phyloP scores from a whole-genome alignment of 2,797 vertebrate species.

The Pristis pectinata region DNA sequence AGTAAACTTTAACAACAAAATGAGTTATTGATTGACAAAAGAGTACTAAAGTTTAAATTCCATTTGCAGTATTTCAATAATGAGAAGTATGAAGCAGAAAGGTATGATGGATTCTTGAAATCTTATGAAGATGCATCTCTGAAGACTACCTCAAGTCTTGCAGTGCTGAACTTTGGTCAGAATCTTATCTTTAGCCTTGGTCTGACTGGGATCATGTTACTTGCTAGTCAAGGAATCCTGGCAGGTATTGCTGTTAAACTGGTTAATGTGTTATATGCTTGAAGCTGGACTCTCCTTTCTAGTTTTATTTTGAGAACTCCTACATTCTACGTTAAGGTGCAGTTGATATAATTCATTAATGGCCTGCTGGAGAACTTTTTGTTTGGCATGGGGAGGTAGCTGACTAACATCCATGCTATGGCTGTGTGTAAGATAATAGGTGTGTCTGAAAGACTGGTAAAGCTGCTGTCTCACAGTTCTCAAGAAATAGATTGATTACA shows the following conservation, averaged over 20 bases:
- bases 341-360: not conserved
- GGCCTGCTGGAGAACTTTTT: not conserved
- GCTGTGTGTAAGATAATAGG: too few relatives aligned
- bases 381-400: not conserved
- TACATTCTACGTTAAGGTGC: not conserved
- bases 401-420: not conserved
- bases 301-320: not conserved
- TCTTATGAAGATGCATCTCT: constrained; percentile 82
- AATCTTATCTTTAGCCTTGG: constrained; percentile 86
- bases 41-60: not conserved
- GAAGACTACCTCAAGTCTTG: constrained; percentile 89
- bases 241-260: constrained; percentile 63
- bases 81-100: constrained; percentile 88
- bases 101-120: constrained; percentile 83
- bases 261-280: not conserved
- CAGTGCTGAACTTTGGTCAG: constrained; percentile 94
- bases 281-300: not conserved
- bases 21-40: not conserved
- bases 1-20: not conserved
- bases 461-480: not conserved
- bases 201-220: constrained; percentile 83
- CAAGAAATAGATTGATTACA: not conserved
- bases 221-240: constrained; percentile 86
- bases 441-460: not conserved
- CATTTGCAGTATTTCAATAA: constrained; percentile 91